Conservation (phyloP, 2,888 invertebrate genomes). For the Lacanobia wlatinum region DNA sequence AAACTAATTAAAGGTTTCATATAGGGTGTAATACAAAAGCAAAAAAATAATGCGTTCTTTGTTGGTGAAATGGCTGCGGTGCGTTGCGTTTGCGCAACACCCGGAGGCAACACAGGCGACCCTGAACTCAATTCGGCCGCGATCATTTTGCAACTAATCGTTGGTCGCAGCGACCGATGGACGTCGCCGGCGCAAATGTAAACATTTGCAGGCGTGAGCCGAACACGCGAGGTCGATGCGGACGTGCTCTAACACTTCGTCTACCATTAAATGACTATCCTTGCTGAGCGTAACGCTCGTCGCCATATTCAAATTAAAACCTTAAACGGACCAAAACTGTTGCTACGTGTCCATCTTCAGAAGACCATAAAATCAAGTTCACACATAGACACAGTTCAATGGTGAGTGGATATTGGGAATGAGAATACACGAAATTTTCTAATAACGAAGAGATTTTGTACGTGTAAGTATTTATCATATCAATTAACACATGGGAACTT, state of each 20-base stretch:
- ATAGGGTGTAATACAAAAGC: conserved; percentile 51
- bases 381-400: neutral
- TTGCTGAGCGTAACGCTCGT: conserved; percentile 66
- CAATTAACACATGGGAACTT: conserved; percentile 31
- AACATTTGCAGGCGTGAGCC: conserved; percentile 89
- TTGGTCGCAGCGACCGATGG: conserved; percentile 80
- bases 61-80: conserved; percentile 71
- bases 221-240: conserved; percentile 84
- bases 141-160: conserved; percentile 90
- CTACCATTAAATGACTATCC: conserved; percentile 72
- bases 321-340: conserved; percentile 33
- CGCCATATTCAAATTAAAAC: conserved; percentile 59
- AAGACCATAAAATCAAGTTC: conserved; percentile 20
- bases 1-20: conserved; percentile 48
- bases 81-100: conserved; percentile 84
- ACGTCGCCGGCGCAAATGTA: conserved; percentile 88
- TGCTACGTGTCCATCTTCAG: conserved; percentile 20
- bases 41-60: conserved; percentile 68
- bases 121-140: conserved; percentile 89
- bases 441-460: conserved; percentile 19
- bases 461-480: conserved; percentile 12
- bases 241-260: conserved; percentile 83
- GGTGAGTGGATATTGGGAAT: neutral
- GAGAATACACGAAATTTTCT: neutral
- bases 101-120: conserved; percentile 88